These are phyloP conservation scores for Deilephila porcellus DNA, from an alignment of 2,888 invertebrate genomes.

Conservation along the genomic window DNA sequence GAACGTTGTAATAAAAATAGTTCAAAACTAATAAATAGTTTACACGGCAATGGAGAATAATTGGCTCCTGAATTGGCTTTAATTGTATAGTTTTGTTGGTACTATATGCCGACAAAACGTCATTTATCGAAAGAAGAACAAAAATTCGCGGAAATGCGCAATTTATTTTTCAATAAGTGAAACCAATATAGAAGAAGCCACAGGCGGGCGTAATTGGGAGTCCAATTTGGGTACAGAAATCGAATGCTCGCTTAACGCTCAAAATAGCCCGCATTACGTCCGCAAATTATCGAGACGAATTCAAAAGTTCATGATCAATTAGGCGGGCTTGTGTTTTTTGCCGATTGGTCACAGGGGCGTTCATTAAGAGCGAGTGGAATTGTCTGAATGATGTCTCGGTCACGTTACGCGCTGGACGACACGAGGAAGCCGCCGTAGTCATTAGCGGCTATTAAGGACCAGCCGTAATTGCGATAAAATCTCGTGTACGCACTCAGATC, in stretches of 20 bases:
- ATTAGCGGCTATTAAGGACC: slow-evolving; percentile 67
- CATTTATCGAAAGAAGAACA: slow-evolving; percentile 1
- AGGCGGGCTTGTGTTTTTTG: slow-evolving; percentile 23
- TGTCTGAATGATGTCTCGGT: slow-evolving; percentile 42
- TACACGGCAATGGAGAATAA: not conserved
- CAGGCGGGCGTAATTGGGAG: not conserved
- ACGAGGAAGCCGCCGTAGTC: slow-evolving; percentile 64
- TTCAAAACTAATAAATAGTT: not conserved
- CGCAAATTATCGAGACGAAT: slow-evolving; percentile 25
- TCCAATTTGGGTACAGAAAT: not conserved
- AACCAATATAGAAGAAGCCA: slow-evolving; percentile 1
- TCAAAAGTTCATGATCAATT: slow-evolving; percentile 27
- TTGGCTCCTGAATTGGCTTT: not conserved
- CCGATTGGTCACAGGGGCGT: slow-evolving; percentile 29
- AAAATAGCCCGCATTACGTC: slow-evolving; percentile 17
- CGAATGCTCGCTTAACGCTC: not conserved
- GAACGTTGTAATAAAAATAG: not conserved
- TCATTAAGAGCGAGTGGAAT: slow-evolving; percentile 33
- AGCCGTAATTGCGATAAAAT: slow-evolving; percentile 55
- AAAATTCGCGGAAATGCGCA: not conserved
- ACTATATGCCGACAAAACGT: not conserved
- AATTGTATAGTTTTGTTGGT: slow-evolving; percentile 6
- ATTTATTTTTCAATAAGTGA: slow-evolving; percentile 8
- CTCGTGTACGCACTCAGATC: slow-evolving; percentile 8
- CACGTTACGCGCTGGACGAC: slow-evolving; percentile 46